Percentiles rank a stretch among this genome's conserved stretches.
Evolutionary conservation across 2,113 vertebrate genomes (phyloP).

Genomic region (Campylomormyrus tamandua): DNA sequence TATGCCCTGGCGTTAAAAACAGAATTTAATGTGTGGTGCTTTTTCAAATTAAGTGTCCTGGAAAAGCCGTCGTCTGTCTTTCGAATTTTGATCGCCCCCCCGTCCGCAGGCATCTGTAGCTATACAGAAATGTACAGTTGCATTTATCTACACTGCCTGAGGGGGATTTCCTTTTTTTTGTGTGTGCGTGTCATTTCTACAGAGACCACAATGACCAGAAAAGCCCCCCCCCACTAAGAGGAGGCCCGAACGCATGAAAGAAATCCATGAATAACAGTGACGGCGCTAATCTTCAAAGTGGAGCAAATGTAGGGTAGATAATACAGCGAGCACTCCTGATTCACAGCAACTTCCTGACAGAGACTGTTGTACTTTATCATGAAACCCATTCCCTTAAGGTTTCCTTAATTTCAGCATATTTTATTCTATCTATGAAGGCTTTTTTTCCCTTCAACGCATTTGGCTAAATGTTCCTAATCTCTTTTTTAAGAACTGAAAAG

Average conservation of each 20-base stretch:
- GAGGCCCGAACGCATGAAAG: neutral
- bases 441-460: neutral
- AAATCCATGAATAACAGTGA: neutral
- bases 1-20: neutral
- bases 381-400: neutral
- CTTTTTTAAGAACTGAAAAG: neutral
- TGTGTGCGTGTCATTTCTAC: conserved; percentile 5
- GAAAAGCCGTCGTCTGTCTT: neutral
- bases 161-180: neutral
- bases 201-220: conserved; percentile 12
- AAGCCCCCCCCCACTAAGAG: neutral
- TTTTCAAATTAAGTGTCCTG: neutral
- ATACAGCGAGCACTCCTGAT: neutral
- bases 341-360: neutral
- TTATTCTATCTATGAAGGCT: neutral
- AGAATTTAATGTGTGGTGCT: neutral
- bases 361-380: neutral
- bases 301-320: conserved; percentile 9
- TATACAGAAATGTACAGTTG: neutral
- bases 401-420: neutral
- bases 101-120: neutral
- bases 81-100: neutral
- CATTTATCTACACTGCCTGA: neutral
- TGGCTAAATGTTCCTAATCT: neutral
- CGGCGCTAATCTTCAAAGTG: conserved; percentile 2